phyloP scores from a whole-genome alignment of 2,113 vertebrate species.

The Serilophus lunatus region DNA sequence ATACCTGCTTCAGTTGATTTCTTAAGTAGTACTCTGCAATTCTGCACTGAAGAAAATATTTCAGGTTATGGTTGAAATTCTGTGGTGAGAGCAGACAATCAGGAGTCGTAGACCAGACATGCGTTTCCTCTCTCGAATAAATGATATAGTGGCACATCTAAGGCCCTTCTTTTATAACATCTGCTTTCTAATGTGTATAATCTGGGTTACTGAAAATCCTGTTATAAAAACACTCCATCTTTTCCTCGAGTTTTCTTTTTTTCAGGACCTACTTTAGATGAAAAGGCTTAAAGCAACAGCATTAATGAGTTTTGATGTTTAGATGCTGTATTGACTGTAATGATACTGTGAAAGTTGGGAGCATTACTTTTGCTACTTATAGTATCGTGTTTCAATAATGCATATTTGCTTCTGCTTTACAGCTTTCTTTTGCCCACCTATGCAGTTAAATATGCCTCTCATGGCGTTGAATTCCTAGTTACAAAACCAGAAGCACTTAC shows the following conservation, averaged over 20 bases:
- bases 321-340: not conserved
- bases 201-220: not conserved
- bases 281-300: not conserved
- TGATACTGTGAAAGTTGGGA: not conserved
- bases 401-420: not conserved
- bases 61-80: not conserved
- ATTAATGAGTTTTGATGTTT: not conserved
- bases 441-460: not conserved
- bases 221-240: not conserved
- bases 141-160: not conserved
- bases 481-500: not conserved
- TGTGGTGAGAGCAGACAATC: not conserved
- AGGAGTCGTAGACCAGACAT: not conserved
- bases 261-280: not conserved
- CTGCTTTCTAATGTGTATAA: not conserved
- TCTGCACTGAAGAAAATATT: not conserved
- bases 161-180: not conserved
- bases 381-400: not conserved
- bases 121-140: not conserved
- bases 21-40: not conserved
- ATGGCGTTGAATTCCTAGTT: not conserved
- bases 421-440: not conserved
- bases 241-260: not conserved
- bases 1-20: not conserved
- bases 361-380: not conserved